Evolutionary conservation across 2,113 vertebrate genomes (phyloP), one percentile per base, ranked within the genome.

Genomic region (Sisor rabdophorus): DNA sequence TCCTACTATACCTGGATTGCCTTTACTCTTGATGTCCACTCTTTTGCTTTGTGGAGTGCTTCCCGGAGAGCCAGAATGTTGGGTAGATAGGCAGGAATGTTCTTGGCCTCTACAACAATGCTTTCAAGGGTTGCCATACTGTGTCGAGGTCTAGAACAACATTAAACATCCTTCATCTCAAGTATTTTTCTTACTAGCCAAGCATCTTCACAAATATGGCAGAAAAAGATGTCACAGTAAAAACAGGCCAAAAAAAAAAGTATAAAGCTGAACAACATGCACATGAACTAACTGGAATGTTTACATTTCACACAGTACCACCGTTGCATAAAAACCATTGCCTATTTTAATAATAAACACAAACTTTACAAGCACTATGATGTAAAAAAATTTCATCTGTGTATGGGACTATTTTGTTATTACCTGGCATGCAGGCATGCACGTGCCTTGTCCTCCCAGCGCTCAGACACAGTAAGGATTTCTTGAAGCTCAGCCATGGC

Each of bases 401-500:
- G 28, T 10, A 7, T 20, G 7, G n/a, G n/a, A 26, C 16, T 2
- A 1, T 52, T 17, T 15, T 3, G 19, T 17, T 40, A 87, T 92
- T 74, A 98, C 97, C 96, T 94, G 82, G 96, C 97, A 88, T 98
- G 96, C 22, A 99, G 89, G 83, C 95, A 98, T 79, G 93, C 90
- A 4, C 96, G 95, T 32, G 97, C 97, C 83, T 98, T 98, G 82
- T 99, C 97, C 83, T 99, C 97, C 97, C 96, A 98, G 81, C 95
- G 92, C 87, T 99, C 97, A 0, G 97, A 98, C 54, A 99, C 94
- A 0, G 97, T 99, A 19, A 99, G 95, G 70, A 99, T 91, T 85
- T 99, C 97, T 81, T 99, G 97, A 30, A 99, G 91, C 78, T 98
- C 96, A 1, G 94, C 95, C 97, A 99, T 98, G 65, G 97, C 97